Evolutionary conservation across 2,888 invertebrate genomes (phyloP), one percentile per base, ranked within the genome.

Genomic region (Lordiphosa fenestrarum): DNA sequence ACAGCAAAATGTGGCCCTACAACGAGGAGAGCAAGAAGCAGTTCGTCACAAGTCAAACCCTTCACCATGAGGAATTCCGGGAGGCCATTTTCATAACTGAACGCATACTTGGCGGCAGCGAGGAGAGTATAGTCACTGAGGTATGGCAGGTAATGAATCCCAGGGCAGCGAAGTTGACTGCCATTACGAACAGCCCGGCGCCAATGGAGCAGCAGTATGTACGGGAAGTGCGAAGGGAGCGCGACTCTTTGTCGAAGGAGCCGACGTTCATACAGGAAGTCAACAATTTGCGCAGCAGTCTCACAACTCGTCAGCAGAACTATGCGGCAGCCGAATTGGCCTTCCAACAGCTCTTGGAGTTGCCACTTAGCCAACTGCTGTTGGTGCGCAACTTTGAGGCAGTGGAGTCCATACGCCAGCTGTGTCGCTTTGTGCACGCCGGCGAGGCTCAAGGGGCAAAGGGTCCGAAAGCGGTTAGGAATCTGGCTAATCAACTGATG

Each of bases 1-100:
- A 62, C 4, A 0, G 4, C 3, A 60, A 63, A 38, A 54, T 76
- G 5, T 69, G 65, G 66, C 40, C 13, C 0, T 76, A 65, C 15
- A 50, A 47, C 19, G 42, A 53, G 0, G 6, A 10, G 10, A 44
- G 13, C 12, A 75, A 58, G 35, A 7, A 5, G 2, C 9, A 25
- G 15, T 72, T 57, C 6, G 23, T 65, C 10, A 72, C 64, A 1
- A 9, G 0, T 0, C 0, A 46, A 21, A 12, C 15, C 0, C 7
- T 62, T 25, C 6, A 41, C 0, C 39, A 50, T 21, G 30, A 38
- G 3, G 49, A 46, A 0, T 74, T 80, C 3, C 0, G 12, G 1
- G 5, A 15, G 0, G 69, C 73, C 0, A 37, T 72, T 5, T 6
- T 7, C 1, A 3, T 55, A 5, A 37, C 44, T 1, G 59, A 77